Base-by-base conservation (phyloP, 2,888 invertebrate species). In the Schizaphis graminum region DNA sequence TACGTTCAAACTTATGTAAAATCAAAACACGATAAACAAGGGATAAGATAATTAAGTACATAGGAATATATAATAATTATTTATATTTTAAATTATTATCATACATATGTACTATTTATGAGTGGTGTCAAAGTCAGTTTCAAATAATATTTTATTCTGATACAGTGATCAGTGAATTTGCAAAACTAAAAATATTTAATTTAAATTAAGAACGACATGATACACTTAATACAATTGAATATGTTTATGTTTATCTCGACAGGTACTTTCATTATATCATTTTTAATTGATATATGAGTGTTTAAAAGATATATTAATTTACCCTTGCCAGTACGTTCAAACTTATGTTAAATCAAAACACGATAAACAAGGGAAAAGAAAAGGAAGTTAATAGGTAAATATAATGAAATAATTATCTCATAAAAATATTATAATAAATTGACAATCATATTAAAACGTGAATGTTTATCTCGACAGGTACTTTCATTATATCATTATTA, bases 401-500 rank as follows among this genome's bases (percentile, higher is more conserved):
- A 56, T 8, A 7, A 3, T 28, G n/a, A 1, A 56, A 35, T 13
- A 49, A 35, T 16, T 13, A 28, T 13, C 28, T 47, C 5, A 3
- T 44, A 44, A 44, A 44, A 44, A 44, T 44, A 44, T 41, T 13
- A 84, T 21, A 84, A 41, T 86, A 86, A 86, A 47, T 28, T 86
- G 11, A 86, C 47, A 8, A 86, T 47, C 3, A 26, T 47, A 85
- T 3, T 26, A 84, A 35, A 41, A 16, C 1, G 21, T 67, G 13
- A 10, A 53, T 91, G 84, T 91, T 91, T 26, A 84, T 91, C 91
- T 91, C 91, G 91, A 93, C 93, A 93, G 93, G 93, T 93, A 93
- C 93, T 89, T 84, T 93, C 89, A 89, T 77, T 77, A 53, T 56
- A 93, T 89, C 89, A 89, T 90, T 85, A 21, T 21, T 3, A 35